These are phyloP conservation scores for Cuniculus paca DNA, from an alignment of 2,797 vertebrate genomes.

Conservation along the genomic window DNA sequence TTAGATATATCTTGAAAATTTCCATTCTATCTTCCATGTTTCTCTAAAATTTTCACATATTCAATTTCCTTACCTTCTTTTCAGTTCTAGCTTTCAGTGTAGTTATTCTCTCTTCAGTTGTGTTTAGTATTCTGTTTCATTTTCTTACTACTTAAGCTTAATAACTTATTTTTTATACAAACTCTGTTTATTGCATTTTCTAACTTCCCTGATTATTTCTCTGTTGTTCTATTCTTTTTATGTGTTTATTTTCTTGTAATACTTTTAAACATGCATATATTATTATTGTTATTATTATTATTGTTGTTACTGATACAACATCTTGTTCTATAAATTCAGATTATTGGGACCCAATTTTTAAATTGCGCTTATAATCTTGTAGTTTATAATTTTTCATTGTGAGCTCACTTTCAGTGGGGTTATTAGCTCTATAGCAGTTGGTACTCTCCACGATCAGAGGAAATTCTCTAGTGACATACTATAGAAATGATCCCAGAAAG, in stretches of 20 bases:
- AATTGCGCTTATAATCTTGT: not conserved
- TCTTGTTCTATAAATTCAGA: slow-evolving; percentile 7
- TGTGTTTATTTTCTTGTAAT: not conserved
- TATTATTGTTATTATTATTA: not conserved
- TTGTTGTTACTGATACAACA: not conserved
- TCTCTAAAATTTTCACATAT: slow-evolving; percentile 4
- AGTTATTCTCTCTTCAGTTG: not conserved
- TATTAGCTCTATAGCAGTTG: slow-evolving; percentile 48
- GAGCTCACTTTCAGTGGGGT: not conserved
- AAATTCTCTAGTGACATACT: too few species aligned
- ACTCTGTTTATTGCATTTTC: slow-evolving; percentile 22
- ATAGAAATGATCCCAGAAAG: too few species aligned
- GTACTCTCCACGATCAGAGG: too few species aligned
- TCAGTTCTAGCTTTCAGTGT: not conserved
- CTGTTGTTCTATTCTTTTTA: not conserved
- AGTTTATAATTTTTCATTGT: not conserved
- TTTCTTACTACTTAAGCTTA: not conserved
- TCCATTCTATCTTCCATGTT: not conserved
- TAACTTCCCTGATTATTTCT: not conserved
- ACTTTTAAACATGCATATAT: not conserved
- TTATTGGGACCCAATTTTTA: not conserved
- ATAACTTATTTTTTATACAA: not conserved
- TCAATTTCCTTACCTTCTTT: not conserved
- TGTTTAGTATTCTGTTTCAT: not conserved
- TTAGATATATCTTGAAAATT: not conserved